Evolutionary conservation across 2,888 invertebrate species (phyloP), one percentile per base, ranked within the genome.

Genomic region (Acronicta leporina): DNA sequence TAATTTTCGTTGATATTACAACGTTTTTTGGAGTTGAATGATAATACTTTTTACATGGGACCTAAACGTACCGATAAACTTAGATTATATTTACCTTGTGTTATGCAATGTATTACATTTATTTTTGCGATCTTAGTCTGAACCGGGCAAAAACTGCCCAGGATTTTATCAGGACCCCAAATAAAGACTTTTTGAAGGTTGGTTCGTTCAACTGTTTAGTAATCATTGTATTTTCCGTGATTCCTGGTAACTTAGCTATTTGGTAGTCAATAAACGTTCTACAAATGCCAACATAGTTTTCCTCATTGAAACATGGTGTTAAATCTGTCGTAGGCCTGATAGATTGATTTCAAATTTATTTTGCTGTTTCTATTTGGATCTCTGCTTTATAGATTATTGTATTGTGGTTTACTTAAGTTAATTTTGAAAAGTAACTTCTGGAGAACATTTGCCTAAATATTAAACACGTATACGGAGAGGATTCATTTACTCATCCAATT

Each of bases 221-320:
- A 64, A 60, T 38, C 42, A n/a, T 50, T 20, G 48, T 55, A 25
- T 63, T 73, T 68, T 73, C 60, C 43, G 50, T 56, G 15, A 70
- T 64, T 70, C 75, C 60, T 74, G 57, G 41, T 50, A 70, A 66
- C 67, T 52, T 50, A 0, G 25, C 61, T 76, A 46, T 51, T 73
- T 73, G 41, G 42, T 54, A 73, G 69, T 76, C 77, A 44, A 44
- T 49, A 47, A 41, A 30, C 51, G 55, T 35, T 5, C 30, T 43
- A 2, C 38, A 58, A 50, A 43, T 62, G 65, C 69, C 68, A 65
- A 57, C 52, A 43, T 55, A 14, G 48, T 54, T 51, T 68, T 41
- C 68, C 73, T 44, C 35, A 46, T 54, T 52, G 47, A 5, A 45
- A 55, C 54, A 33, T 6, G 35, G 35, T 47, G 52, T 42, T 68